Evolutionary conservation across 2,888 invertebrate genomes (phyloP).

Genomic region (Apotomis betuletana): DNA sequence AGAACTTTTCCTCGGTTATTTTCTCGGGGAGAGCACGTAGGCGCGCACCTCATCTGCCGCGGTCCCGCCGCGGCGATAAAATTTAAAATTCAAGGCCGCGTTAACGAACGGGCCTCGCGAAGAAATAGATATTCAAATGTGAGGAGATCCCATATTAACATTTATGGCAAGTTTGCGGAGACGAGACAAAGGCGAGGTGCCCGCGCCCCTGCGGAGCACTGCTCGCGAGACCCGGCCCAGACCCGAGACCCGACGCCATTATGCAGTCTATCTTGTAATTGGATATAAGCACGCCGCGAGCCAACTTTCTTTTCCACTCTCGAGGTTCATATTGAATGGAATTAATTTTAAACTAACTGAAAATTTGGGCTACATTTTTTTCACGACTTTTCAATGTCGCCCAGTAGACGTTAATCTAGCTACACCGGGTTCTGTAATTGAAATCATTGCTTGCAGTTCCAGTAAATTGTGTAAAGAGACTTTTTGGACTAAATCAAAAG

Average conservation of each 20-base stretch:
- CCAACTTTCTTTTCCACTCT: constrained; percentile 49
- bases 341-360: constrained; percentile 42
- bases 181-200: constrained; percentile 75
- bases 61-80: constrained; percentile 79
- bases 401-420: not conserved
- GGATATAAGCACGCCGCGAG: constrained; percentile 43
- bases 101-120: constrained; percentile 83
- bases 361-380: constrained; percentile 36
- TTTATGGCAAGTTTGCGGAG: constrained; percentile 83
- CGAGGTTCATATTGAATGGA: constrained; percentile 42
- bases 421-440: not conserved
- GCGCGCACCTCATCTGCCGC: constrained; percentile 81
- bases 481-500: not conserved
- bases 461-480: not conserved
- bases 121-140: constrained; percentile 84
- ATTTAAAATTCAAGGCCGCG: constrained; percentile 84
- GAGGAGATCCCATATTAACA: constrained; percentile 83
- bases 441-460: not conserved
- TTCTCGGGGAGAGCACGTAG: constrained; percentile 79
- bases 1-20: constrained; percentile 72
- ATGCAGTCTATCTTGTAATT: constrained; percentile 39
- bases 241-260: constrained; percentile 40
- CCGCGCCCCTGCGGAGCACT: constrained; percentile 60
- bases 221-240: constrained; percentile 38
- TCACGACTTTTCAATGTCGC: constrained; percentile 17